phyloP scores from a whole-genome alignment of 2,888 invertebrate species.

The Lottia scabra region DNA sequence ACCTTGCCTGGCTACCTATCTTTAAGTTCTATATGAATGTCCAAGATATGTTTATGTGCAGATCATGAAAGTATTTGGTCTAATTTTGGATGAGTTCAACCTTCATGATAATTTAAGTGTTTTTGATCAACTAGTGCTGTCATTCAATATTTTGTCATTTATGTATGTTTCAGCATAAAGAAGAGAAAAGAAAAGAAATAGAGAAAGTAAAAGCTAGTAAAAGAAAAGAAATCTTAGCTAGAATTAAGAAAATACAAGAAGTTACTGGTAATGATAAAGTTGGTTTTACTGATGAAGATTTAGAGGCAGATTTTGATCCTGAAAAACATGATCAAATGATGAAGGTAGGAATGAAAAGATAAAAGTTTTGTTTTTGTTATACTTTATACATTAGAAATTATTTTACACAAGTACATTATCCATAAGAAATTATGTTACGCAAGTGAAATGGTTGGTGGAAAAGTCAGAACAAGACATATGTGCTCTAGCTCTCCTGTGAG shows the following conservation, averaged over 20 bases:
- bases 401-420: background rate
- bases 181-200: slow-evolving; percentile 87
- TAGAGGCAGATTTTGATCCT: slow-evolving; percentile 86
- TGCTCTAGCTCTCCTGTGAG: too few relatives aligned
- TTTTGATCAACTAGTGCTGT: background rate
- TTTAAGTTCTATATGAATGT: too few relatives aligned
- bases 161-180: slow-evolving; percentile 71
- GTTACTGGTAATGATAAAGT: slow-evolving; percentile 86
- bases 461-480: too few relatives aligned
- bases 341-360: slow-evolving; percentile 68
- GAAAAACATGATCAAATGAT: slow-evolving; percentile 87
- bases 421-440: too few relatives aligned
- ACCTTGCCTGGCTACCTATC: too few relatives aligned
- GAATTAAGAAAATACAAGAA: slow-evolving; percentile 86
- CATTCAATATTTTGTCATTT: background rate
- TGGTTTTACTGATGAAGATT: slow-evolving; percentile 81
- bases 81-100: too few relatives aligned
- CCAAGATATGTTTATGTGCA: too few relatives aligned
- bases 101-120: too few relatives aligned
- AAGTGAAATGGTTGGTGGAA: too few relatives aligned
- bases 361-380: too few relatives aligned
- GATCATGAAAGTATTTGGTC: too few relatives aligned
- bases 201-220: slow-evolving; percentile 87
- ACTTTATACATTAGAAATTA: background rate
- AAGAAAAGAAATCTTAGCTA: slow-evolving; percentile 88